These are phyloP conservation scores for Chironomus striatipennis DNA, from an alignment of 1,140 invertebrate species.

Conservation along the genomic window DNA sequence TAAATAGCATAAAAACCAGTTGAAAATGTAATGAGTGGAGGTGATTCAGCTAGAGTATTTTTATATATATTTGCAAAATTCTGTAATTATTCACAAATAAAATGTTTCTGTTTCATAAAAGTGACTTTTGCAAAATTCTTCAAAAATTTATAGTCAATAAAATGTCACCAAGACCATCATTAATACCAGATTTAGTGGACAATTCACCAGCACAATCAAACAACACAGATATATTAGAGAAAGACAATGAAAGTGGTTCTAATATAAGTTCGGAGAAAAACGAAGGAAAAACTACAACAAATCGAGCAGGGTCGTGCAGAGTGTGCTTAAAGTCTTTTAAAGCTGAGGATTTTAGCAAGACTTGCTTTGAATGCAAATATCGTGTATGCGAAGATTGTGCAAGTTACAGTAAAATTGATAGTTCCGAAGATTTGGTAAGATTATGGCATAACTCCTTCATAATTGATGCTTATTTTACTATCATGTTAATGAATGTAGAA, in stretches of 20 bases:
- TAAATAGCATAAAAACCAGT: too few species aligned
- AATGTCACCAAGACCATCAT: conserved; percentile 51
- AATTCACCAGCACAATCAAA: conserved; percentile 37
- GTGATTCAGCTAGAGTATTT: too few species aligned
- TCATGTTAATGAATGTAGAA: conserved; percentile 44
- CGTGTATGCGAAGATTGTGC: conserved; percentile 87
- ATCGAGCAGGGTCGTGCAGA: conserved; percentile 65
- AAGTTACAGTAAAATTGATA: conserved; percentile 74
- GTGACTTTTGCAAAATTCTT: background rate
- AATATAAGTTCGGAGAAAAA: conserved; percentile 38
- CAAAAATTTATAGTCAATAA: conserved; percentile 49
- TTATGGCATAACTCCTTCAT: background rate
- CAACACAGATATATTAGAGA: conserved; percentile 38
- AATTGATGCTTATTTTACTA: background rate
- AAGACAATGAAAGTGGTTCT: conserved; percentile 29
- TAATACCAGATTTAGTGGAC: conserved; percentile 42
- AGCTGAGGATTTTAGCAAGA: conserved; percentile 71
- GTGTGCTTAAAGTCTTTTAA: conserved; percentile 81
- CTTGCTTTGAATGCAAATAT: conserved; percentile 78
- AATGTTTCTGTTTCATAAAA: too few species aligned
- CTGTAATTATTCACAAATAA: too few species aligned
- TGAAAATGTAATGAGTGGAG: too few species aligned
- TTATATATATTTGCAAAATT: too few species aligned
- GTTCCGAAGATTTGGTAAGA: conserved; percentile 67
- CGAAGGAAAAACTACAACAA: conserved; percentile 58